These are phyloP conservation scores for Rhogogaster chlorosoma DNA, from an alignment of 2,888 invertebrate genomes.

Conservation along the genomic window DNA sequence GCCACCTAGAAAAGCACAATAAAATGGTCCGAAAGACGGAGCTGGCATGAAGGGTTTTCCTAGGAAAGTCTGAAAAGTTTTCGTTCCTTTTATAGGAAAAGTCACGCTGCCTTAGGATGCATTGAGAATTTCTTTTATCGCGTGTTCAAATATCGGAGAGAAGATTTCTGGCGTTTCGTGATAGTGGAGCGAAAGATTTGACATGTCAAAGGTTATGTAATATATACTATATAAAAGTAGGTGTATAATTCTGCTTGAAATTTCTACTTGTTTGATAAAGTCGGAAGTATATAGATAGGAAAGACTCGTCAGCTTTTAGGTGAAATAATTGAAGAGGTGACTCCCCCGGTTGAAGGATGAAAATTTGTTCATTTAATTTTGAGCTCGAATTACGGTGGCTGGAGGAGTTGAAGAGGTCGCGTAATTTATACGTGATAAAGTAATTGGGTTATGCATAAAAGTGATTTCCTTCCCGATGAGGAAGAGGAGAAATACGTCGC, in stretches of 20 bases:
- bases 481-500: background rate
- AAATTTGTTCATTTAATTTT: slow-evolving; percentile 19
- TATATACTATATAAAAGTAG: background rate
- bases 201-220: background rate
- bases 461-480: slow-evolving; percentile 4
- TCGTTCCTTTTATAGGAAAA: slow-evolving; percentile 5
- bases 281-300: background rate
- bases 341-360: background rate
- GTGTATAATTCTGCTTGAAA: background rate
- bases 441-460: slow-evolving; percentile 36
- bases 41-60: background rate
- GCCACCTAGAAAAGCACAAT: slow-evolving; percentile 8
- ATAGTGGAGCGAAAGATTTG: background rate
- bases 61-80: slow-evolving; percentile 27
- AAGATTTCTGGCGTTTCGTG: background rate
- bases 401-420: slow-evolving; percentile 34
- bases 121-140: background rate
- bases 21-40: background rate
- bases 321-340: slow-evolving; percentile 17
- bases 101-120: background rate
- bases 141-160: background rate
- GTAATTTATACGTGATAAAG: slow-evolving; percentile 30
- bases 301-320: background rate
- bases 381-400: slow-evolving; percentile 25
- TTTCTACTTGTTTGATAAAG: background rate